Evolutionary conservation across 2,888 invertebrate species (phyloP).

Genomic region (Dinocampus coccinellae): DNA sequence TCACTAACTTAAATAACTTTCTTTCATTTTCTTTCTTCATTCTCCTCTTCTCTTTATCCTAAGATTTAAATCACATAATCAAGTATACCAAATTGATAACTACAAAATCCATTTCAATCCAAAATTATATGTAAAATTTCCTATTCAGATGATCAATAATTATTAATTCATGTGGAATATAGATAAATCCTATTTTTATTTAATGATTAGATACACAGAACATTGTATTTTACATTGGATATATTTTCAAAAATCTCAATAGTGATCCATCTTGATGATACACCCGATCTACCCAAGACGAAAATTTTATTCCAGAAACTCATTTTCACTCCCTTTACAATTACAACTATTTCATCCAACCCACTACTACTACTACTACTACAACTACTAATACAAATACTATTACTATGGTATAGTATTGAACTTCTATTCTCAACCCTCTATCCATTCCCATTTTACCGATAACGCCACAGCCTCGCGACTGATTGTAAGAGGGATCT

Average conservation of each 20-base stretch:
- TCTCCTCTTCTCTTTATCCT: constrained; percentile 33
- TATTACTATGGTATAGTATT: not conserved
- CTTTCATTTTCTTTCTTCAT: constrained; percentile 27
- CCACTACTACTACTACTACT: constrained; percentile 8
- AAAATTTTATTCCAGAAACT: constrained; percentile 54
- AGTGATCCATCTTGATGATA: constrained; percentile 58
- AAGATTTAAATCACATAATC: not conserved
- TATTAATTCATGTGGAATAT: too few species aligned
- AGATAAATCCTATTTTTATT: too few species aligned
- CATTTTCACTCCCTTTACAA: too few species aligned
- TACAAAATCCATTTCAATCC: too few species aligned
- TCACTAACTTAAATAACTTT: constrained; percentile 42
- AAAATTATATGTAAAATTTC: too few species aligned
- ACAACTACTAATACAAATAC: constrained; percentile 12
- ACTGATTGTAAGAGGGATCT: constrained; percentile 36
- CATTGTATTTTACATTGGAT: too few species aligned
- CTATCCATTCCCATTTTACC: constrained; percentile 25
- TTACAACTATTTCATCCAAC: too few species aligned
- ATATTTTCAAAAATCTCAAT: constrained; percentile 33
- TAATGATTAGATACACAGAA: too few species aligned
- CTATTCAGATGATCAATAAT: too few species aligned
- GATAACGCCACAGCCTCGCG: constrained; percentile 29
- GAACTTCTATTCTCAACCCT: constrained; percentile 23
- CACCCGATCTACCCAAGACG: constrained; percentile 42
- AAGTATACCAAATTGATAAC: too few species aligned